Evolutionary conservation across 2,797 vertebrate species (phyloP).

Genomic region (Paratrypauchen microcephalus): DNA sequence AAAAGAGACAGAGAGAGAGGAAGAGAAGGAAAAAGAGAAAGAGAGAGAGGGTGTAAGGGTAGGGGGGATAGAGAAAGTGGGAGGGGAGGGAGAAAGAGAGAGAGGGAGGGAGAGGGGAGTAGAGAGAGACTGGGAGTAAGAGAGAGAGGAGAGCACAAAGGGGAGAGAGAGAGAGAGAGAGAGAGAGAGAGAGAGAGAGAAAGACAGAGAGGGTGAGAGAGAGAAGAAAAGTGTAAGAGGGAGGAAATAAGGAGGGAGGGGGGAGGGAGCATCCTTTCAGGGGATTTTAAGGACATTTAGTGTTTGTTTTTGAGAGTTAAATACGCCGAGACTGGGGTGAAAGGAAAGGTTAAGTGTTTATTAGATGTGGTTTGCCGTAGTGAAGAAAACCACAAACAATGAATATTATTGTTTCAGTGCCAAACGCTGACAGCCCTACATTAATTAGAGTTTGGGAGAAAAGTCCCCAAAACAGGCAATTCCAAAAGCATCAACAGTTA

Average conservation of each 20-base stretch:
- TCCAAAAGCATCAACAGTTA: not conserved
- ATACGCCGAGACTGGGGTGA: constrained; percentile 4
- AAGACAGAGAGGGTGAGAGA: too few relatives aligned
- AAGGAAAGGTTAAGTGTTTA: constrained; percentile 12
- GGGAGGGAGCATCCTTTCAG: not conserved
- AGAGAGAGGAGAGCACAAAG: too few relatives aligned
- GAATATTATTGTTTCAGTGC: not conserved
- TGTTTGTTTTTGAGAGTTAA: constrained; percentile 9
- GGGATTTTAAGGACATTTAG: constrained; percentile 14
- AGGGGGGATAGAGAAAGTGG: too few relatives aligned
- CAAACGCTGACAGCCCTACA: not conserved
- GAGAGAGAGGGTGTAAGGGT: too few relatives aligned
- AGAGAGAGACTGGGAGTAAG: too few relatives aligned
- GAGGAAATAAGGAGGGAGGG: not conserved
- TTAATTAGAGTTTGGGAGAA: constrained; percentile 1
- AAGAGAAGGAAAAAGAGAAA: too few relatives aligned
- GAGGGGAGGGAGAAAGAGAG: too few relatives aligned
- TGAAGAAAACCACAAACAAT: constrained; percentile 2
- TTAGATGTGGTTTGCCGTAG: constrained; percentile 8
- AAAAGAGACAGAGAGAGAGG: too few relatives aligned
- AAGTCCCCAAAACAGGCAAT: not conserved
- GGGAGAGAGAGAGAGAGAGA: too few relatives aligned
- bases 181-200: too few relatives aligned
- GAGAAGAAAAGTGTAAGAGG: too few relatives aligned
- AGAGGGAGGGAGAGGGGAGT: too few relatives aligned